Percentiles rank a stretch among this genome's conserved stretches.
These are phyloP conservation scores for Siphlonurus alternatus DNA, from an alignment of 2,888 invertebrate species.

Conservation along the genomic window DNA sequence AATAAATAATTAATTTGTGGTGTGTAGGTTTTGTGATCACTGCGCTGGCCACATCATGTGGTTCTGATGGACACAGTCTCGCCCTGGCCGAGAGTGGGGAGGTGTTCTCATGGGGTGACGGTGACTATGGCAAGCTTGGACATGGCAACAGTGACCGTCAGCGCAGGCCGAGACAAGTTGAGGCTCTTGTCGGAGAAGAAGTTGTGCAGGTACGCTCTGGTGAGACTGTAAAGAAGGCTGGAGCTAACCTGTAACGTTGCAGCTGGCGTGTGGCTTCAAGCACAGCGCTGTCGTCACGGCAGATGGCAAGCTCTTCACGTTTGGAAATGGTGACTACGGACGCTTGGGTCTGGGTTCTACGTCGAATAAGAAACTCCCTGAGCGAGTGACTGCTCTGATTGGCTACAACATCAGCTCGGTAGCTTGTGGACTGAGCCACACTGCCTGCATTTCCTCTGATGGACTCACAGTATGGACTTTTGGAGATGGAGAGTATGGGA, in stretches of 20 bases:
- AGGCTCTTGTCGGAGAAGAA: constrained; percentile 41
- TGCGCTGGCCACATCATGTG: constrained; percentile 41
- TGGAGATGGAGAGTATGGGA: constrained; percentile 47
- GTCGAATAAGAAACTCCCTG: constrained; percentile 42
- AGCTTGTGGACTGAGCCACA: constrained; percentile 45
- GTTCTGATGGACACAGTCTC: constrained; percentile 45
- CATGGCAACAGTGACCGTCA: constrained; percentile 46
- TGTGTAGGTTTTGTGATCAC: constrained; percentile 39
- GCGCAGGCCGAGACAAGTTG: constrained; percentile 41
- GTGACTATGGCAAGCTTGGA: constrained; percentile 46
- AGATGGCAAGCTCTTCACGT: constrained; percentile 44
- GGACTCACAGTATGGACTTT: constrained; percentile 42
- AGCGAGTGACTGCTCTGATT: constrained; percentile 33
- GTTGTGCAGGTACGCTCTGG: constrained; percentile 32
- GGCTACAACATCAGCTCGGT: constrained; percentile 35
- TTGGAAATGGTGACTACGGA: constrained; percentile 47
- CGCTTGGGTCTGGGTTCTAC: constrained; percentile 39
- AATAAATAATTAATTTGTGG: neutral
- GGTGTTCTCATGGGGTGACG: constrained; percentile 48
- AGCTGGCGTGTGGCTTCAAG: constrained; percentile 43
- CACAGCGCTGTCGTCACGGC: constrained; percentile 45
- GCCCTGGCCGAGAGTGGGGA: constrained; percentile 46
- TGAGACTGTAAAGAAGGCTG: too few species aligned
- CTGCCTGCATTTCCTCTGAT: constrained; percentile 38
- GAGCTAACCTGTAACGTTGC: constrained; percentile 16